Conservation (phyloP, 2,888 invertebrate species). For the Laspeyria flexula region DNA sequence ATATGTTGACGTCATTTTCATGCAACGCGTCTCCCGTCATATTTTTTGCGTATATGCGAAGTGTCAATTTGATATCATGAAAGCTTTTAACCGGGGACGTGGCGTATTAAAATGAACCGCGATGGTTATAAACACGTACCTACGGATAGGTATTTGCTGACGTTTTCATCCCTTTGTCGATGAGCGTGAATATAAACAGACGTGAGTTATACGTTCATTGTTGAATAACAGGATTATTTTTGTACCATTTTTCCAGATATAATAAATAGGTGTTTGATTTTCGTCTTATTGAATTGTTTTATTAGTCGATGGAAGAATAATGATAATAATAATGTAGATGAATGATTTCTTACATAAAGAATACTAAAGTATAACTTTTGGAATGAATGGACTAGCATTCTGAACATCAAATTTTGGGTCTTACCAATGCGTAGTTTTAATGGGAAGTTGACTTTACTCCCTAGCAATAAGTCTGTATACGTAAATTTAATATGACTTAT, state of each 20-base stretch:
- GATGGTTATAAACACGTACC: constrained; percentile 12
- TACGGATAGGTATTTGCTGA: constrained; percentile 11
- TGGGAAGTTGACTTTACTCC: too few relatives aligned
- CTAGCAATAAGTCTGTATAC: too few relatives aligned
- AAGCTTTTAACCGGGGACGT: constrained; percentile 38
- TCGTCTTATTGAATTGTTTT: too few relatives aligned
- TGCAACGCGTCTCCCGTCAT: constrained; percentile 9
- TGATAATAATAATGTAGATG: too few relatives aligned
- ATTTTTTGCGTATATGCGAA: constrained; percentile 26
- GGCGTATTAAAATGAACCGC: constrained; percentile 34
- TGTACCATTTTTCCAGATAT: not conserved
- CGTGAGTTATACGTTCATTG: constrained; percentile 8
- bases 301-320: too few relatives aligned
- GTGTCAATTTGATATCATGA: constrained; percentile 42
- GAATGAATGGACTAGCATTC: too few relatives aligned
- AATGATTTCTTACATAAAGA: too few relatives aligned
- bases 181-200: not conserved
- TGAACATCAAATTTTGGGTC: too few relatives aligned
- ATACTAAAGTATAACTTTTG: too few relatives aligned
- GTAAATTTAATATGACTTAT: too few relatives aligned
- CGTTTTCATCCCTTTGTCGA: constrained; percentile 13
- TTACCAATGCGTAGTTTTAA: too few relatives aligned
- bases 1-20: constrained; percentile 24
- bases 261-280: too few relatives aligned
- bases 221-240: constrained; percentile 4